Conservation (phyloP, 2,113 vertebrate species). For the Cyprinodon tularosa region DNA sequence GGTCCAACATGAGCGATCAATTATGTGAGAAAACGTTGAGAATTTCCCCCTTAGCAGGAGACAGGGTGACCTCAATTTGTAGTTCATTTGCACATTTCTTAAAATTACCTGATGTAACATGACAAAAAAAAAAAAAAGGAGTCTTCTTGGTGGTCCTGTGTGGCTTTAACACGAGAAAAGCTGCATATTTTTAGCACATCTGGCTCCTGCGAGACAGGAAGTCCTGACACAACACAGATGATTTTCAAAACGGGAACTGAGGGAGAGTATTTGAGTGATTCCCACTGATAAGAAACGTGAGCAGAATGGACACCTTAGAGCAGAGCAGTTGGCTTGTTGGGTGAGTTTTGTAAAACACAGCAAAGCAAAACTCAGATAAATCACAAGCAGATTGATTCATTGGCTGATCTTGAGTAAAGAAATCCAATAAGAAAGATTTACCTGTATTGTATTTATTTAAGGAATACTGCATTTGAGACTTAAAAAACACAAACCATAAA, state of each 20-base stretch:
- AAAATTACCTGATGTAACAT: constrained; percentile 38
- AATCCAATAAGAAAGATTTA: background rate
- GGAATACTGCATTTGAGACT: background rate
- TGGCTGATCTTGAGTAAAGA: background rate
- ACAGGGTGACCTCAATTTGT: background rate
- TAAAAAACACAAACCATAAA: background rate
- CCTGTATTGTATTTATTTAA: background rate
- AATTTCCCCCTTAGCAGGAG: constrained; percentile 4
- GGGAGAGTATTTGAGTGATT: constrained; percentile 22
- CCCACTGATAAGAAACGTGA: constrained; percentile 55
- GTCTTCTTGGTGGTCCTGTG: constrained; percentile 14
- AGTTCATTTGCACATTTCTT: constrained; percentile 33
- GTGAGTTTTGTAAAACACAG: constrained; percentile 39
- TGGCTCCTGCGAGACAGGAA: constrained; percentile 35
- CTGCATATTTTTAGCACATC: constrained; percentile 52
- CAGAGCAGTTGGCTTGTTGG: constrained; percentile 53
- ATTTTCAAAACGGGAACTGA: constrained; percentile 31
- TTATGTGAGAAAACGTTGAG: background rate
- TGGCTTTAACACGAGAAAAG: constrained; percentile 24
- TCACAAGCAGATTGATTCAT: constrained; percentile 34
- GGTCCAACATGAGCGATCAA: background rate
- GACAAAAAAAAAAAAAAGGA: background rate
- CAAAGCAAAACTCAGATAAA: constrained; percentile 7
- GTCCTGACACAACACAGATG: constrained; percentile 21
- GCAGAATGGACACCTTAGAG: constrained; percentile 44